phyloP scores from a whole-genome alignment of 2,797 vertebrate genomes.

The Gambusia yucatana region DNA sequence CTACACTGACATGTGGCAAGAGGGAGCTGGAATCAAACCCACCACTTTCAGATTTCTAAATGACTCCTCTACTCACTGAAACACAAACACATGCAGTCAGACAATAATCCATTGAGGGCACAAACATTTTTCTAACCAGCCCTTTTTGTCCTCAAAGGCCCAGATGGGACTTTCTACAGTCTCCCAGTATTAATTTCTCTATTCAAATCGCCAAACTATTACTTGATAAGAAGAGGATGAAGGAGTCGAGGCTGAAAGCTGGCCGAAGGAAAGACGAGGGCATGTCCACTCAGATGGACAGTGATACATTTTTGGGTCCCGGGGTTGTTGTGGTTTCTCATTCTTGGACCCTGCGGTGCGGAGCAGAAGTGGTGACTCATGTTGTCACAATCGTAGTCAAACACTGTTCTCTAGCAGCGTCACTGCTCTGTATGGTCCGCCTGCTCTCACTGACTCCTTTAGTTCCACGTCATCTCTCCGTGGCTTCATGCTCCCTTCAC shows the following conservation, averaged over 20 bases:
- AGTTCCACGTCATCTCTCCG: conserved; percentile 12
- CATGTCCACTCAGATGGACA: conserved; percentile 30
- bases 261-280: conserved; percentile 31
- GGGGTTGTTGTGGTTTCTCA: conserved; percentile 33
- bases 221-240: conserved; percentile 21
- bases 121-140: neutral
- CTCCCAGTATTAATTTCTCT: neutral
- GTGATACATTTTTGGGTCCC: conserved; percentile 38
- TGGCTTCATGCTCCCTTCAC: conserved; percentile 10
- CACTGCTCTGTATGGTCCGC: conserved; percentile 21
- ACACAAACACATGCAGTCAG: neutral
- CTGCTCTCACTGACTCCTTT: conserved; percentile 38
- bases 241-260: conserved; percentile 22
- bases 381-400: conserved; percentile 56
- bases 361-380: conserved; percentile 46
- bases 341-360: conserved; percentile 37
- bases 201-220: conserved; percentile 4
- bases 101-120: neutral
- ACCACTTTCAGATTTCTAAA: neutral
- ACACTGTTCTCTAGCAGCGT: conserved; percentile 47
- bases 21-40: neutral
- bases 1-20: neutral
- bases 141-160: neutral
- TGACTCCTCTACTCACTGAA: neutral
- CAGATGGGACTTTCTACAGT: neutral